A percentile compares a stretch with the other conserved stretches of the same genome.
Evolutionary conservation across 2,113 vertebrate genomes (phyloP).

Genomic region (Chloebia gouldiae): DNA sequence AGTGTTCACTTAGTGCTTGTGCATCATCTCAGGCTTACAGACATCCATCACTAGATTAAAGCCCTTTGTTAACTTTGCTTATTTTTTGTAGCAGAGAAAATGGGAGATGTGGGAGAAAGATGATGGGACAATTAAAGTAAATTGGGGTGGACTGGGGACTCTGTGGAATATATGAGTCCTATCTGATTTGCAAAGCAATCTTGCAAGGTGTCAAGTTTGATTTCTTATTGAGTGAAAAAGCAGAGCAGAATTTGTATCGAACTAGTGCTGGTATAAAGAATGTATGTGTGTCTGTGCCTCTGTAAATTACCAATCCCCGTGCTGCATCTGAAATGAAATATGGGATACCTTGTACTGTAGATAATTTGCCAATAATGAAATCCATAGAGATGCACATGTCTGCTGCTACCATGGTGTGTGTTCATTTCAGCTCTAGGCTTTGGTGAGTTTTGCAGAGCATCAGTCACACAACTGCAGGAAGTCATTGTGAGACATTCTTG

Average conservation of each 20-base stretch:
- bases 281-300: background rate
- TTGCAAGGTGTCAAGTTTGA: background rate
- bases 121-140: background rate
- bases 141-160: background rate
- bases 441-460: background rate
- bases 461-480: background rate
- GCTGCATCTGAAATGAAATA: background rate
- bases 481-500: background rate
- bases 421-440: background rate
- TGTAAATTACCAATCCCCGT: background rate
- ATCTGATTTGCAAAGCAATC: background rate
- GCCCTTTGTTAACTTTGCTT: background rate
- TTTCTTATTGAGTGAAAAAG: background rate
- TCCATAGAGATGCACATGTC: background rate
- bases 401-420: rapidly evolving
- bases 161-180: background rate
- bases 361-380: background rate
- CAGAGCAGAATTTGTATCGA: background rate
- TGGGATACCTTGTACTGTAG: background rate
- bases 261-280: background rate
- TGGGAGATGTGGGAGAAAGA: background rate
- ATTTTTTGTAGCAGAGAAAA: background rate
- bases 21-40: background rate
- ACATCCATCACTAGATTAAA: background rate
- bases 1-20: background rate